phyloP scores from a whole-genome alignment of 2,797 vertebrate species.

The Muscicapa striata region DNA sequence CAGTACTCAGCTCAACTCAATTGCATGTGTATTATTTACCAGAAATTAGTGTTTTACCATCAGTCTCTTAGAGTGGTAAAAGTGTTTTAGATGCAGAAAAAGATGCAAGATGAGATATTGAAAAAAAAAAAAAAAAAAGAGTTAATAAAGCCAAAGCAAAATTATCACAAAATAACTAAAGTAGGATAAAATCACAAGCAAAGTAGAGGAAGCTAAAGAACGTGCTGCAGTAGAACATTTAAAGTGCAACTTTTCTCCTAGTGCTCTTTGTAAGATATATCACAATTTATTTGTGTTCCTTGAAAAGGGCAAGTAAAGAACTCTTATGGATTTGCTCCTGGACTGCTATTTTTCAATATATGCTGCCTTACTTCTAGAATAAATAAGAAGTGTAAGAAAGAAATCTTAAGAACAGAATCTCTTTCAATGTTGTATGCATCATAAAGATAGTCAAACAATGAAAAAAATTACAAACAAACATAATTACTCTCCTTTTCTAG shows the following conservation, averaged over 20 bases:
- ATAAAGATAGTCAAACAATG: neutral
- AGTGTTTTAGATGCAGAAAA: neutral
- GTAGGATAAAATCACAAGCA: neutral
- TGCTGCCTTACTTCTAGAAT: neutral
- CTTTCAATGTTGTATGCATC: neutral
- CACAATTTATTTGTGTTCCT: neutral
- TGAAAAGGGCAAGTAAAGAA: neutral
- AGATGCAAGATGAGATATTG: neutral
- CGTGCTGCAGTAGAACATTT: neutral
- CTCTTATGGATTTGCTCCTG: neutral
- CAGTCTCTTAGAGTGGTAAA: neutral
- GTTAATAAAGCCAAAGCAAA: neutral
- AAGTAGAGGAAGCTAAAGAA: neutral
- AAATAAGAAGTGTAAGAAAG: neutral
- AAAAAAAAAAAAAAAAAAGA: neutral
- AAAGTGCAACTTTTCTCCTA: neutral
- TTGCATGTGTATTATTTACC: neutral
- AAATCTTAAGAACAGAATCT: neutral
- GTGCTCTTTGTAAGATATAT: neutral
- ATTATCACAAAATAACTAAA: neutral
- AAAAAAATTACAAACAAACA: neutral
- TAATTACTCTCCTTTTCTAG: neutral
- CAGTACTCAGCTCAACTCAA: neutral
- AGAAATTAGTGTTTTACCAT: neutral
- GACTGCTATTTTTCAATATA: neutral